phyloP scores from a whole-genome alignment of 2,797 vertebrate species.

The Enteromius treurensis region DNA sequence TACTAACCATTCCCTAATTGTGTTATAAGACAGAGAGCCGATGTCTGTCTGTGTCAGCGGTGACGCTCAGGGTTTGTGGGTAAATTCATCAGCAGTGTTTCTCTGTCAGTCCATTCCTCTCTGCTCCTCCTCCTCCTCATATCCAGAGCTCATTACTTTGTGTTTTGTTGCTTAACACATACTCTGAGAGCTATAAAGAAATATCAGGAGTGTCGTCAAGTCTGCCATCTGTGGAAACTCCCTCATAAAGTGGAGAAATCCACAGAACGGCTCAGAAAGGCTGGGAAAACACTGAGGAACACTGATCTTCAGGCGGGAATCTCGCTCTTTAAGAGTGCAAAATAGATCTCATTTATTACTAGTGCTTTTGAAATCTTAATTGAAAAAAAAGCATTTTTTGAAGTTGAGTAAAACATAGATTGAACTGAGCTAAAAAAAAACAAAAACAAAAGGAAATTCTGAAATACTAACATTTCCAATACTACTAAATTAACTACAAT shows the following conservation, averaged over 20 bases:
- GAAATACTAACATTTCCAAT: too few relatives aligned
- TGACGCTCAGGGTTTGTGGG: conserved; percentile 73
- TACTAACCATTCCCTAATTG: neutral
- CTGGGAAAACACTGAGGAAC: neutral
- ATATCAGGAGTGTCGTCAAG: conserved; percentile 23
- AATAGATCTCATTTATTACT: neutral
- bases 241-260: conserved; percentile 6
- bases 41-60: conserved; percentile 63
- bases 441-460: too few relatives aligned
- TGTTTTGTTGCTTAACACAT: conserved; percentile 23
- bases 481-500: too few relatives aligned
- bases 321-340: neutral
- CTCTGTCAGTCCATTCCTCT: conserved; percentile 63
- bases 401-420: too few relatives aligned
- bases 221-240: conserved; percentile 27
- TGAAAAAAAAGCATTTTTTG: too few relatives aligned
- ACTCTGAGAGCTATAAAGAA: conserved; percentile 31
- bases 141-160: conserved; percentile 22
- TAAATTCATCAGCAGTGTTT: conserved; percentile 73
- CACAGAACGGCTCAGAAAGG: neutral
- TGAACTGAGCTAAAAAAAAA: neutral
- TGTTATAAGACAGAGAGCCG: conserved; percentile 38
- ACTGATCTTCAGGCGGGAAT: neutral
- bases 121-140: conserved; percentile 1
- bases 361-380: too few relatives aligned